phyloP scores from a whole-genome alignment of 2,888 invertebrate genomes.

The Phania funesta region DNA sequence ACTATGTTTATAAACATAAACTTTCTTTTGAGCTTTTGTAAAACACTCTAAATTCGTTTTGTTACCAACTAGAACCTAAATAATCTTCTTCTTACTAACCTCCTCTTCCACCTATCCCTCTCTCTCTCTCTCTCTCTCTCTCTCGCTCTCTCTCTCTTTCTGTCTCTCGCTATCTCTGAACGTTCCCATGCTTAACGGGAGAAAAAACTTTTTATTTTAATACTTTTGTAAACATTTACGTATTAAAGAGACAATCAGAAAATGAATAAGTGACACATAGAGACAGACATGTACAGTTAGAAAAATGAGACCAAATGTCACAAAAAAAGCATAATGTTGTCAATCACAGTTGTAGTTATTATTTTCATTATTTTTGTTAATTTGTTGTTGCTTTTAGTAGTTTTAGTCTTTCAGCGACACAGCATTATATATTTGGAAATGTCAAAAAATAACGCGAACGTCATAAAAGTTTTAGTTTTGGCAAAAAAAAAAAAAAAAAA shows the following conservation, averaged over 20 bases:
- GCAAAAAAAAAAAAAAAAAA: background rate
- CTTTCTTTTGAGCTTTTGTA: background rate
- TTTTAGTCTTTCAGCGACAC: background rate
- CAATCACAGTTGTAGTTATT: slow-evolving; percentile 50
- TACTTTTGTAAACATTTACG: slow-evolving; percentile 34
- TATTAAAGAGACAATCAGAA: slow-evolving; percentile 1
- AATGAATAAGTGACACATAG: background rate
- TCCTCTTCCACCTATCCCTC: too few species aligned
- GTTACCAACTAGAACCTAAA: background rate
- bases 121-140: too few species aligned
- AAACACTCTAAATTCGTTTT: background rate
- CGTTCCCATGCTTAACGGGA: background rate
- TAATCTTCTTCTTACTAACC: too few species aligned
- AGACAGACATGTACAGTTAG: background rate
- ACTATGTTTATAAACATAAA: background rate
- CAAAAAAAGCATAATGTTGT: slow-evolving; percentile 55
- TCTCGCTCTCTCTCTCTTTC: too few species aligned
- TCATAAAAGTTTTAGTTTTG: slow-evolving; percentile 11
- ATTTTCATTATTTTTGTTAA: slow-evolving; percentile 16
- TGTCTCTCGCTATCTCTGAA: too few species aligned
- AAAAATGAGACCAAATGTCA: slow-evolving; percentile 59
- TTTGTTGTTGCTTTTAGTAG: slow-evolving; percentile 15
- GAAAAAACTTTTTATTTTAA: slow-evolving; percentile 24
- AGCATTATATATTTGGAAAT: slow-evolving; percentile 47
- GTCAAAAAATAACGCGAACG: slow-evolving; percentile 27